Evolutionary conservation across 2,113 vertebrate genomes (phyloP).

Genomic region (Oryzias celebensis): DNA sequence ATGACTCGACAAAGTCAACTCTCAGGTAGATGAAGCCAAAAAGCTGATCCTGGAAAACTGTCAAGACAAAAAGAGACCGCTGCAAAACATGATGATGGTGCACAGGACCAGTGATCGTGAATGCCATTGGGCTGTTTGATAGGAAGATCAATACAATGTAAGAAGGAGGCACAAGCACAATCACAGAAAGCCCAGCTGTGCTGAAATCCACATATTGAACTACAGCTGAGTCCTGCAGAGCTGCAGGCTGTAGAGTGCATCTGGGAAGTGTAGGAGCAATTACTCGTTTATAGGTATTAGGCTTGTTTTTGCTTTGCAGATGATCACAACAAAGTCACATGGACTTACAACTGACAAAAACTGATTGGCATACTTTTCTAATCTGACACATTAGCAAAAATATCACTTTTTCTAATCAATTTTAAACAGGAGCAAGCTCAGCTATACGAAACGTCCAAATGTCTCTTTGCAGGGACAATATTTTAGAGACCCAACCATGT

Average conservation of each 20-base stretch:
- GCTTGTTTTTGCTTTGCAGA: too few species aligned
- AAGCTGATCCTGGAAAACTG: conserved; percentile 18
- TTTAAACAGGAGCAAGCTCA: too few species aligned
- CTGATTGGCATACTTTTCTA: too few species aligned
- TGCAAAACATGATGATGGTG: conserved; percentile 55
- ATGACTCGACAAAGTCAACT: conserved; percentile 38
- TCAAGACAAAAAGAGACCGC: neutral
- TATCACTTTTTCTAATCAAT: too few species aligned
- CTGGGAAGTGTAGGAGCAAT: conserved; percentile 11
- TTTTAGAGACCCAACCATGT: too few species aligned
- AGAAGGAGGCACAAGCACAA: conserved; percentile 49
- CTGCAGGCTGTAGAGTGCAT: conserved; percentile 35
- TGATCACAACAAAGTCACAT: too few species aligned
- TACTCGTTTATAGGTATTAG: conserved; percentile 5
- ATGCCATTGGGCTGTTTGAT: conserved; percentile 54
- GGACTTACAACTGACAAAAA: too few species aligned
- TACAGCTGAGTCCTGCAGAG: conserved; percentile 26
- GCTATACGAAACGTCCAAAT: too few species aligned
- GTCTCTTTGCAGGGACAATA: too few species aligned
- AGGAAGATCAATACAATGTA: conserved; percentile 61
- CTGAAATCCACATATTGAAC: conserved; percentile 58
- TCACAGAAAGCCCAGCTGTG: conserved; percentile 49
- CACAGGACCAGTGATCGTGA: conserved; percentile 30
- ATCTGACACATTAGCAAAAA: too few species aligned
- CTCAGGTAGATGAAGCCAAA: conserved; percentile 24